Evolutionary conservation across 2,797 vertebrate genomes (phyloP).

Genomic region (Novumbra hubbsi): DNA sequence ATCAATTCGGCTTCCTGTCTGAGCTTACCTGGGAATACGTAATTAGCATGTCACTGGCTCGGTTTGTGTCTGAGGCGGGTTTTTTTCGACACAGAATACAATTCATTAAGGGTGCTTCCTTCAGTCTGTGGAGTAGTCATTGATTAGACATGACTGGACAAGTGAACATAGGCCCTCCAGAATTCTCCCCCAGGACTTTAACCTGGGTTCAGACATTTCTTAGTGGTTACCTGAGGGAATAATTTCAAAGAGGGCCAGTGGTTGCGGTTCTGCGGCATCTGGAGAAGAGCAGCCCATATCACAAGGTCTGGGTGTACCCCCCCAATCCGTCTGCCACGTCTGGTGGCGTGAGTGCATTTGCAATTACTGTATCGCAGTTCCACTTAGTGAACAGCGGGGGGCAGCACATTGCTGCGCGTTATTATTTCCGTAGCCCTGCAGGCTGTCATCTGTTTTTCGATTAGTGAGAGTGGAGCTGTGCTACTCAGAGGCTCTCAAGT

Average conservation of each 20-base stretch:
- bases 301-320: neutral
- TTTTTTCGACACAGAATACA: no score
- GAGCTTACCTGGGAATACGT: neutral
- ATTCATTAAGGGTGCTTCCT: no score
- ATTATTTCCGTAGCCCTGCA: neutral
- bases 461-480: neutral
- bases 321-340: neutral
- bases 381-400: neutral
- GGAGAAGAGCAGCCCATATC: neutral
- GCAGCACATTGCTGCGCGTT: constrained; percentile 13
- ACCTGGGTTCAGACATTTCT: neutral
- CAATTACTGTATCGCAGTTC: neutral
- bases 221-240: neutral
- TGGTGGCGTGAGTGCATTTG: neutral
- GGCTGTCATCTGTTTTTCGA: neutral
- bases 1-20: neutral
- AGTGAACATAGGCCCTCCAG: neutral
- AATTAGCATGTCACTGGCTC: neutral
- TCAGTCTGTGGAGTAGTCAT: no score
- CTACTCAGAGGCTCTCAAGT: neutral
- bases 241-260: neutral
- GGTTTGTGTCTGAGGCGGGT: neutral
- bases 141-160: neutral
- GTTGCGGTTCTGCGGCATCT: neutral
- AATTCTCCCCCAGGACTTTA: neutral